phyloP scores from a whole-genome alignment of 2,797 vertebrate genomes.

The Acanthurus leucopareius region DNA sequence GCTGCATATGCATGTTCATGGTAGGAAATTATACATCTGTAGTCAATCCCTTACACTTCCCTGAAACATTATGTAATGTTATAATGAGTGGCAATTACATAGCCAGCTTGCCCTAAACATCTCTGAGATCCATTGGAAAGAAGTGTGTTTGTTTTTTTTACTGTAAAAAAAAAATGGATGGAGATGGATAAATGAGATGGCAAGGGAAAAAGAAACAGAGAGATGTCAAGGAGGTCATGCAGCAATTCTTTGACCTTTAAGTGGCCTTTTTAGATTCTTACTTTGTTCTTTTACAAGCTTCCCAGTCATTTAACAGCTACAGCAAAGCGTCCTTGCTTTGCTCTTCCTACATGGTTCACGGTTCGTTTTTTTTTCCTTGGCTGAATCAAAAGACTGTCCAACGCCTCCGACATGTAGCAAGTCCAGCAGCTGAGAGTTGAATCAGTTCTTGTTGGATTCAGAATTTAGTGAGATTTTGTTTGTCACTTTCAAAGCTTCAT shows the following conservation, averaged over 20 bases:
- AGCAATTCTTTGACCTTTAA: constrained; percentile 34
- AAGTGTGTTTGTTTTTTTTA: constrained; percentile 29
- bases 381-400: constrained; percentile 38
- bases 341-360: constrained; percentile 48
- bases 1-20: constrained; percentile 60
- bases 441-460: constrained; percentile 9
- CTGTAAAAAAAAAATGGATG: background rate
- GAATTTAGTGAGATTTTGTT: background rate
- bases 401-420: constrained; percentile 20
- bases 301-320: constrained; percentile 13
- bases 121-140: background rate
- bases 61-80: constrained; percentile 72
- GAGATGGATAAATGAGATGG: background rate
- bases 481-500: background rate
- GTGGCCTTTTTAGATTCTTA: constrained; percentile 18
- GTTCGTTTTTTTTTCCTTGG: constrained; percentile 33
- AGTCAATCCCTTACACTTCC: constrained; percentile 66
- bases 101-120: constrained; percentile 19
- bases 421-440: constrained; percentile 20
- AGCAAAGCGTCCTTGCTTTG: constrained; percentile 28
- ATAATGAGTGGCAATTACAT: constrained; percentile 65
- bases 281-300: constrained; percentile 23
- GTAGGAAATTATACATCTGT: constrained; percentile 76
- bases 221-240: constrained; percentile 11
- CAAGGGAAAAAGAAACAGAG: background rate